A percentile compares a stretch with the other conserved stretches of the same genome.
These are phyloP conservation scores for Micrasema minimum DNA, from an alignment of 1,140 invertebrate genomes.

Conservation along the genomic window DNA sequence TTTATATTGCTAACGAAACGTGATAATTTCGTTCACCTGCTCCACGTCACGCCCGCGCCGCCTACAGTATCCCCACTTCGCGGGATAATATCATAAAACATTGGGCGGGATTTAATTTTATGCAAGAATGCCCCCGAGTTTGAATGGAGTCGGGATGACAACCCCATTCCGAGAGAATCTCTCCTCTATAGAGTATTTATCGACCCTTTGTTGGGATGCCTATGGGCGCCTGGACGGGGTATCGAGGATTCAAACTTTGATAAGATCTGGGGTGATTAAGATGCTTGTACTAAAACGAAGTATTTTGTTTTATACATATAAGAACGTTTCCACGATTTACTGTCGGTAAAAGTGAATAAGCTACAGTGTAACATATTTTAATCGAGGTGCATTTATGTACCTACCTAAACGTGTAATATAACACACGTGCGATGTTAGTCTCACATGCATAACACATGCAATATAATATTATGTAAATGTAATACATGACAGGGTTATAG, in stretches of 20 bases:
- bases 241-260: conserved; percentile 24
- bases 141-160: conserved; percentile 37
- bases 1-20: conserved; percentile 53
- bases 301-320: no score
- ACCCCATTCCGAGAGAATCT: conserved; percentile 23
- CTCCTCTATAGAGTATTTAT: conserved; percentile 10
- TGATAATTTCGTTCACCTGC: conserved; percentile 53
- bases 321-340: no score
- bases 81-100: conserved; percentile 54
- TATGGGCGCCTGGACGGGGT: not conserved
- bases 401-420: no score
- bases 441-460: no score
- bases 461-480: no score
- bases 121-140: conserved; percentile 52
- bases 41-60: conserved; percentile 13
- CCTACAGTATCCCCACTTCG: conserved; percentile 4
- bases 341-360: no score
- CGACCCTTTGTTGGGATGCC: conserved; percentile 17
- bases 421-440: no score
- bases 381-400: no score
- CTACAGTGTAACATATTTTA: no score
- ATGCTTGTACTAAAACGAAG: no score
- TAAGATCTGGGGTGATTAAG: conserved; percentile 29
- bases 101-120: conserved; percentile 53
- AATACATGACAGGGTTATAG: no score